Base-by-base conservation (phyloP, 2,797 vertebrate genomes). In the Pipistrellus pygmaeus region DNA sequence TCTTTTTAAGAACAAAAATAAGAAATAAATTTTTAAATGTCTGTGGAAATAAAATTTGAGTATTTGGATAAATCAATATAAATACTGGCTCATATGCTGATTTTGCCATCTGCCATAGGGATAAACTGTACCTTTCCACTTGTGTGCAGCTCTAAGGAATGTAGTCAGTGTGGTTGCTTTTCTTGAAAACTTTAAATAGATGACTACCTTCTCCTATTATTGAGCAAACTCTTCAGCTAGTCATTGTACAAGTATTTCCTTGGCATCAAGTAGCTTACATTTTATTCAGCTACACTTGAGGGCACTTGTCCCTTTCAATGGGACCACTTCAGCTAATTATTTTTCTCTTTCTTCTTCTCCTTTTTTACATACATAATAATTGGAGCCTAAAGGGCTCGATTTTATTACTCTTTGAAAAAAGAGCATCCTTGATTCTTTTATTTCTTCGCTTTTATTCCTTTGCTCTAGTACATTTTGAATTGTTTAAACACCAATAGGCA, bases 341-440 rank as follows among this genome's bases (percentile, higher is more conserved):
- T 83, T 85, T 93, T 88, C 53, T 84, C 73, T 95, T 85, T 84
- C 48, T 89, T 73, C 57, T 80, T 73, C 57, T 85, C 55, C 71
- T 41, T 95, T 41, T 44, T 57, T 71, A 82, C 35, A 64, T 55
- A 72, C 44, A 57, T 41, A 89, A 80, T 91, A 85, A 94, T 44
- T 68, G 57, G 53, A 93, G 25, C 81, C 69, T 78, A 80, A 48
- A 69, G 9, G 60, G 84, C 68, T 85, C 44, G 81, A 88, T 96
- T 90, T 94, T 84, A 92, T 91, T 60, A 77, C 71, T 90, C 53
- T 85, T 91, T 87, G 92, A 20, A 89, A 91, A 41, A 96, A 91
- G 41, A 64, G 15, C 5, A 51, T 81, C 44, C 53, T 89, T 73
- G 51, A 85, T 87, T 41, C 38, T 41, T 41, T 41, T 41, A 41